Conservation (phyloP, 1,140 invertebrate species). For the Mylabris phalerata region DNA sequence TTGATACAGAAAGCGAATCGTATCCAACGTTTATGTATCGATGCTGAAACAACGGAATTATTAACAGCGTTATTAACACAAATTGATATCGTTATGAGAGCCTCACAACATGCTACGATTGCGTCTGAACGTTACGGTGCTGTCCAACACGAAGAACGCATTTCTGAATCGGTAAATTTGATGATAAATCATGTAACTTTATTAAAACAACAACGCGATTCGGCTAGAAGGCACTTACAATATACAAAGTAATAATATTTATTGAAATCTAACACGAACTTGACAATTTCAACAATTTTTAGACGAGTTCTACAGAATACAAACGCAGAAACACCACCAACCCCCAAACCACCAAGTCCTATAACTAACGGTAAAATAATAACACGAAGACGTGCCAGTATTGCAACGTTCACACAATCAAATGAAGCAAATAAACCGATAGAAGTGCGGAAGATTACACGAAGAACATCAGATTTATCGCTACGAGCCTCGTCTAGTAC, state of each 20-base stretch:
- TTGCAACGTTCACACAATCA: constrained; percentile 32
- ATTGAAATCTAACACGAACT: neutral
- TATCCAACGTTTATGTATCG: constrained; percentile 35
- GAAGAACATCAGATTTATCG: constrained; percentile 33
- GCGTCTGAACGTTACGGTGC: constrained; percentile 39
- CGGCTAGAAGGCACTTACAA: constrained; percentile 35
- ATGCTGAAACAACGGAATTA: constrained; percentile 37
- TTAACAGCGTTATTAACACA: constrained; percentile 29
- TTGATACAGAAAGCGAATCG: constrained; percentile 31
- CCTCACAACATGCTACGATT: constrained; percentile 29
- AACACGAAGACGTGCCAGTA: constrained; percentile 35
- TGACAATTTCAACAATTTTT: constrained; percentile 6
- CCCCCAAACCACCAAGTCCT: constrained; percentile 8
- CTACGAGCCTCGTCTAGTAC: constrained; percentile 26
- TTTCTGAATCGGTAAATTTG: constrained; percentile 35
- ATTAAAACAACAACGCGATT: constrained; percentile 40
- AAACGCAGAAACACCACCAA: constrained; percentile 11
- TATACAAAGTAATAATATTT: constrained; percentile 37
- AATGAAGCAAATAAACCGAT: constrained; percentile 7
- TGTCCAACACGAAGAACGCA: constrained; percentile 38
- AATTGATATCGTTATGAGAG: constrained; percentile 35
- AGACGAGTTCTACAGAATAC: constrained; percentile 36
- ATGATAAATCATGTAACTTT: constrained; percentile 39
- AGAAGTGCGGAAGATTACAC: constrained; percentile 27
- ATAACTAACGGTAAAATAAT: constrained; percentile 15